A percentile compares a stretch with the other conserved stretches of the same genome.
phyloP scores from a whole-genome alignment of 2,888 invertebrate species.

The Zaprionus obscuricornis region DNA sequence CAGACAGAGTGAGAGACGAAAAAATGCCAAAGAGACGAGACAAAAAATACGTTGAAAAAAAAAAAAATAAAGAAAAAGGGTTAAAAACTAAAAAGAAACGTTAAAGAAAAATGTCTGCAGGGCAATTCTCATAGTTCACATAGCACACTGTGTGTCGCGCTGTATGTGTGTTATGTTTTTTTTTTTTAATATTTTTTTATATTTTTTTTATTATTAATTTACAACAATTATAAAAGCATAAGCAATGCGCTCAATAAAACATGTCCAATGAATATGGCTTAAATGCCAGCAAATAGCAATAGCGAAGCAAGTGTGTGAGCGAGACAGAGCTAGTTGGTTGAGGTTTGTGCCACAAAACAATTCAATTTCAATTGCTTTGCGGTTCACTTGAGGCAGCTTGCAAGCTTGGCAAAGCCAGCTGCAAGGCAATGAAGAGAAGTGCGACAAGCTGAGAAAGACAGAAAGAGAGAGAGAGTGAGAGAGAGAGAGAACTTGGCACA shows the following conservation, averaged over 20 bases:
- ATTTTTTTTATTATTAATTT: constrained; percentile 74
- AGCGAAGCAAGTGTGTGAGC: constrained; percentile 18
- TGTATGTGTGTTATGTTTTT: neutral
- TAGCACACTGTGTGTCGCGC: too few species aligned
- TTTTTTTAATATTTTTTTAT: constrained; percentile 10
- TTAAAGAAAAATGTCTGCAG: constrained; percentile 65
- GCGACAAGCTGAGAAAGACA: too few species aligned
- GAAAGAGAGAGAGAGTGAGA: too few species aligned
- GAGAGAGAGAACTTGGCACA: too few species aligned
- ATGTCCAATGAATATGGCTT: constrained; percentile 52
- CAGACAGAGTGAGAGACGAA: neutral
- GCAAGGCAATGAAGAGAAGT: too few species aligned
- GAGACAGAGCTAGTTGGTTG: neutral
- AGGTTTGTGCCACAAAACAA: constrained; percentile 63
- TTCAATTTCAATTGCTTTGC: constrained; percentile 77
- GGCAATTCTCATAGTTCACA: constrained; percentile 64
- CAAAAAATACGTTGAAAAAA: constrained; percentile 35
- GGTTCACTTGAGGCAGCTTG: constrained; percentile 69
- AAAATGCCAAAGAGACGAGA: constrained; percentile 49
- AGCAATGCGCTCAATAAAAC: constrained; percentile 72
- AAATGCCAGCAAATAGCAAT: constrained; percentile 49
- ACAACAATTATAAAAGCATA: constrained; percentile 72
- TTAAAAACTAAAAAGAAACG: constrained; percentile 33
- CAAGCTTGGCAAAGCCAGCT: constrained; percentile 39
- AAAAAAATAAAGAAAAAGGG: constrained; percentile 57